These are phyloP conservation scores for Proctacanthus coquilletti DNA, from an alignment of 1,140 invertebrate species.

Conservation along the genomic window DNA sequence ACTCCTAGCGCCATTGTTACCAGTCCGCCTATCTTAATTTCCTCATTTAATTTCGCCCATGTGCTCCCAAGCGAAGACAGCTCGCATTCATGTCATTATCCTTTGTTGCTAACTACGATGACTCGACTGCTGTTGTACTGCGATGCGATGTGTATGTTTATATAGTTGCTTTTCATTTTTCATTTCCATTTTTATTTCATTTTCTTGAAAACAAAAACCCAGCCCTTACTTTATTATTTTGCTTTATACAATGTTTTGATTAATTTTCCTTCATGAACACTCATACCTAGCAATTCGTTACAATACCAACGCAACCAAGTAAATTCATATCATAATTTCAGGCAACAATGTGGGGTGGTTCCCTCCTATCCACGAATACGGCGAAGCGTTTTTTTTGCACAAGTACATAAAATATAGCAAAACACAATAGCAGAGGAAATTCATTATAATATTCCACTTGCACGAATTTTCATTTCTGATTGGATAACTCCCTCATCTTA, in stretches of 20 bases:
- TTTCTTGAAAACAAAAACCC: background rate
- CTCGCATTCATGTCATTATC: conserved; percentile 1
- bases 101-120: background rate
- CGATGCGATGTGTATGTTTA: too few relatives aligned
- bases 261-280: conserved; percentile 1
- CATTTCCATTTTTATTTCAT: background rate
- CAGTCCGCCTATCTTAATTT: conserved; percentile 1
- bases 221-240: background rate
- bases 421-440: background rate
- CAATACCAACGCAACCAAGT: too few relatives aligned
- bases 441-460: conserved; percentile 4
- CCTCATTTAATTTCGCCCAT: conserved; percentile 1
- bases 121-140: background rate
- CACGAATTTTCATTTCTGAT: conserved; percentile 3
- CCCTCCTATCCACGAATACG: too few relatives aligned
- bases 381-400: too few relatives aligned
- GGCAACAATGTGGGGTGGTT: too few relatives aligned
- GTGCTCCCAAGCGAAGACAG: conserved; percentile 1
- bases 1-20: background rate
- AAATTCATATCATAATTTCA: too few relatives aligned
- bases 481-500: conserved; percentile 3
- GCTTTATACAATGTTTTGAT: conserved; percentile 1
- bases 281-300: too few relatives aligned
- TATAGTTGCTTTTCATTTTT: background rate
- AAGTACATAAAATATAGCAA: background rate